phyloP scores from a whole-genome alignment of 2,797 vertebrate species.

The Sternarchorhynchus goeldii region DNA sequence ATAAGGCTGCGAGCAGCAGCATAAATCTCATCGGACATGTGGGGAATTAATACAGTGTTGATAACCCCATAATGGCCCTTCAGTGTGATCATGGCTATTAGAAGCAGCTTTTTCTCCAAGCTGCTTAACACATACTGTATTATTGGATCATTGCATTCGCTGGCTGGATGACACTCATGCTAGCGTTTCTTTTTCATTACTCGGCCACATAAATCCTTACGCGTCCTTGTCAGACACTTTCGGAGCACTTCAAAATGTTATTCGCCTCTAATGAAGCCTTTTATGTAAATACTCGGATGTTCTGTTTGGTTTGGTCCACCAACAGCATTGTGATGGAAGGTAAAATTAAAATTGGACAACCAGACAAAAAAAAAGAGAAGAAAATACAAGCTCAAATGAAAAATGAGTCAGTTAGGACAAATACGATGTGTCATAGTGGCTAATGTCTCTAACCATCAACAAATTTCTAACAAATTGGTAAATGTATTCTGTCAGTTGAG shows the following conservation, averaged over 20 bases:
- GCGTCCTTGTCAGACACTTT: slow-evolving; percentile 51
- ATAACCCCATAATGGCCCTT: slow-evolving; percentile 57
- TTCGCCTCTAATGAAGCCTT: slow-evolving; percentile 54
- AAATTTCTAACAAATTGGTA: slow-evolving; percentile 34
- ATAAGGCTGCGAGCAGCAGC: slow-evolving; percentile 11
- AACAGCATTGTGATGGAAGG: slow-evolving; percentile 30
- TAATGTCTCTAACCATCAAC: slow-evolving; percentile 41
- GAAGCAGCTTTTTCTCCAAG: slow-evolving; percentile 49
- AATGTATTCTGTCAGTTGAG: slow-evolving; percentile 12
- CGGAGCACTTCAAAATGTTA: slow-evolving; percentile 53
- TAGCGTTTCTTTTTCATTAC: slow-evolving; percentile 56
- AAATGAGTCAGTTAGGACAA: slow-evolving; percentile 24
- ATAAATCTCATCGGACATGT: slow-evolving; percentile 47
- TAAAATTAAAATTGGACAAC: slow-evolving; percentile 35
- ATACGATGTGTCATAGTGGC: slow-evolving; percentile 15
- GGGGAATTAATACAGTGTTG: slow-evolving; percentile 54
- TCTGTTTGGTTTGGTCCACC: slow-evolving; percentile 18
- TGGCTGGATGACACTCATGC: slow-evolving; percentile 55
- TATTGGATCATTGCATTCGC: slow-evolving; percentile 53
- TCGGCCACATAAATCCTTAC: slow-evolving; percentile 53
- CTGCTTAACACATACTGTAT: slow-evolving; percentile 51
- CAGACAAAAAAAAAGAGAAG: not conserved
- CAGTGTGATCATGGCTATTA: slow-evolving; percentile 51
- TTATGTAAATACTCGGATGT: slow-evolving; percentile 47
- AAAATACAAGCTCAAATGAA: not conserved